Conservation (phyloP, 2,888 invertebrate genomes). For the Cheilosia scutellata region DNA sequence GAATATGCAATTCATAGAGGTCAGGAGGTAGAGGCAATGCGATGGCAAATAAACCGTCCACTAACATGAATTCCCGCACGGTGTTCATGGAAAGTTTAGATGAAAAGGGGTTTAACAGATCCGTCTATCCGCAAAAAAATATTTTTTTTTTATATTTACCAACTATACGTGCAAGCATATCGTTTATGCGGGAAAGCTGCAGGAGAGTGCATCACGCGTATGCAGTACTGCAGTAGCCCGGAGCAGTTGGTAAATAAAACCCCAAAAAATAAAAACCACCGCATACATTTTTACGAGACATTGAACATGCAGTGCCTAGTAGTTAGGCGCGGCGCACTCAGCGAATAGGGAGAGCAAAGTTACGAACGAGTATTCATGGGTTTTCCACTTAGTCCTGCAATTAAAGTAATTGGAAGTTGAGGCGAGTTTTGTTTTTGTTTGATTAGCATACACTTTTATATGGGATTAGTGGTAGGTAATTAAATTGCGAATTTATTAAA, state of each 20-base stretch:
- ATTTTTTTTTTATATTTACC: conserved; percentile 32
- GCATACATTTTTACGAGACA: conserved; percentile 38
- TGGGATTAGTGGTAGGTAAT: conserved; percentile 25
- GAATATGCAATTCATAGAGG: conserved; percentile 54
- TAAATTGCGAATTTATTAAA: neutral
- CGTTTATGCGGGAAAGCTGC: conserved; percentile 45
- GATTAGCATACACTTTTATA: conserved; percentile 18
- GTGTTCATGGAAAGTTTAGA: conserved; percentile 27
- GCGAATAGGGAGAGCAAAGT: conserved; percentile 28
- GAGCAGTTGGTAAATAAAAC: conserved; percentile 43
- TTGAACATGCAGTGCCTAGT: conserved; percentile 3
- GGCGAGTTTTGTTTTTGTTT: conserved; percentile 28
- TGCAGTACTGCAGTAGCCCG: conserved; percentile 3
- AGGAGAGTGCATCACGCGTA: conserved; percentile 53
- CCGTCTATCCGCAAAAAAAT: conserved; percentile 26
- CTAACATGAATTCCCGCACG: conserved; percentile 39
- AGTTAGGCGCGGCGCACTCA: neutral
- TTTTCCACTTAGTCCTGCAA: conserved; percentile 56
- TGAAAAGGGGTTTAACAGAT: conserved; percentile 46
- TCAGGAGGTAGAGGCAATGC: conserved; percentile 6
- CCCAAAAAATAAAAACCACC: conserved; percentile 5
- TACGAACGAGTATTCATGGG: conserved; percentile 15
- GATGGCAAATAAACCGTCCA: conserved; percentile 44
- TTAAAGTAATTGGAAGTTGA: conserved; percentile 64
- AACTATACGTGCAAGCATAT: conserved; percentile 22